Evolutionary conservation across 2,888 invertebrate species (phyloP), one percentile per base, ranked within the genome.

Genomic region (Standfussiana lucernea): DNA sequence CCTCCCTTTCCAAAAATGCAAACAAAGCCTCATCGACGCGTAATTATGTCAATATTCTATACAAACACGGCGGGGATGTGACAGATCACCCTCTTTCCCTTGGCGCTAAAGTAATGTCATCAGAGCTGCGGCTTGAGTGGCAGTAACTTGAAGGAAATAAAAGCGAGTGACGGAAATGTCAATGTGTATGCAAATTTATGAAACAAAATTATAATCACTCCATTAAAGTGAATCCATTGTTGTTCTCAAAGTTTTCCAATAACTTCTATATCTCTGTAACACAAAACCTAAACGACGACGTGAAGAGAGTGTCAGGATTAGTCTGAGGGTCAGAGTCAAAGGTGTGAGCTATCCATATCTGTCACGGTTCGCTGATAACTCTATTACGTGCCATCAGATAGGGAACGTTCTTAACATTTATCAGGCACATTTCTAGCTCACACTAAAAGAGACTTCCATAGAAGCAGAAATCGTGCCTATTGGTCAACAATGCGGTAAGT

Each of bases 1-100:
- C 82, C 84, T 86, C 89, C 83, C 82, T 81, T 75, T 80, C 79
- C 85, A 86, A 86, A 84, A 87, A 80, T 82, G 88, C 81, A 78
- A 86, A 87, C 82, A 88, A 86, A 85, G 77, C 79, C 67, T 88
- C 78, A 89, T 88, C 85, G 88, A 76, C 78, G 80, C 87, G 89
- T 91, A 92, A 93, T 93, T 91, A 91, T 90, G 90, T 90, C 92
- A 91, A 92, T 91, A 90, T 86, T 88, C 79, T 76, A 82, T 76
- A 87, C 85, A 82, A 86, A 82, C 78, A 75, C 61, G 47, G 64
- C 42, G 62, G 82, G 75, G 78, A 84, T 84, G 80, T 88, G 89
- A 90, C 88, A 78, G 88, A 91, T 89, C 84, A 90, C 86, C 83
- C 66, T 65, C 66, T 56, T 75, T 79, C 64, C 71, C 65, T 50